phyloP scores from a whole-genome alignment of 2,888 invertebrate species.

The Chymomyza amoena region DNA sequence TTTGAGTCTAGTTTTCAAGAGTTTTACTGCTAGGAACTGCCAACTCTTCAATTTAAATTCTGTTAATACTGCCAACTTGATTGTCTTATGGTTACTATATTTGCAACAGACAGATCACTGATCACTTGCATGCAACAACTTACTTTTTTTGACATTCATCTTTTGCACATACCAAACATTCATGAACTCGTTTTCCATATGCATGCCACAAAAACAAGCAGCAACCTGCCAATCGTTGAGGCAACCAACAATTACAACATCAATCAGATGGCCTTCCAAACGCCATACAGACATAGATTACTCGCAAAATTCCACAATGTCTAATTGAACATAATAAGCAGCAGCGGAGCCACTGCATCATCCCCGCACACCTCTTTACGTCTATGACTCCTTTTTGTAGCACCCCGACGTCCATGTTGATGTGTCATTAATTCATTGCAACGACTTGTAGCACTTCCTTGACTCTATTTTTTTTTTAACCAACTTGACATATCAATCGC shows the following conservation, averaged over 20 bases:
- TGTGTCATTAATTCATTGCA: slow-evolving; percentile 33
- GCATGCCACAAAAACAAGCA: background rate
- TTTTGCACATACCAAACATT: background rate
- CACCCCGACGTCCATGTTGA: slow-evolving; percentile 15
- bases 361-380: background rate
- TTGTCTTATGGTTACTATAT: no score
- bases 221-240: slow-evolving; percentile 13
- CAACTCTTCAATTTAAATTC: no score
- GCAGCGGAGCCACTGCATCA: background rate
- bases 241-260: slow-evolving; percentile 35
- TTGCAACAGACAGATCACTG: no score
- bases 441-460: background rate
- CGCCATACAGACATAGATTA: background rate
- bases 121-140: background rate
- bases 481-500: slow-evolving; percentile 54
- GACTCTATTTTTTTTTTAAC: slow-evolving; percentile 25
- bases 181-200: background rate
- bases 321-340: slow-evolving; percentile 48
- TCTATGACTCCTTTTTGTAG: background rate
- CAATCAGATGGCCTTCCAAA: slow-evolving; percentile 37
- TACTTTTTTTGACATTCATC: background rate
- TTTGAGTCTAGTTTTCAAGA: no score
- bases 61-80: no score
- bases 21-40: no score
- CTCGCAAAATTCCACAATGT: slow-evolving; percentile 32